Conservation (phyloP, 2,888 invertebrate genomes). For the Tricholauxania praeusta region DNA sequence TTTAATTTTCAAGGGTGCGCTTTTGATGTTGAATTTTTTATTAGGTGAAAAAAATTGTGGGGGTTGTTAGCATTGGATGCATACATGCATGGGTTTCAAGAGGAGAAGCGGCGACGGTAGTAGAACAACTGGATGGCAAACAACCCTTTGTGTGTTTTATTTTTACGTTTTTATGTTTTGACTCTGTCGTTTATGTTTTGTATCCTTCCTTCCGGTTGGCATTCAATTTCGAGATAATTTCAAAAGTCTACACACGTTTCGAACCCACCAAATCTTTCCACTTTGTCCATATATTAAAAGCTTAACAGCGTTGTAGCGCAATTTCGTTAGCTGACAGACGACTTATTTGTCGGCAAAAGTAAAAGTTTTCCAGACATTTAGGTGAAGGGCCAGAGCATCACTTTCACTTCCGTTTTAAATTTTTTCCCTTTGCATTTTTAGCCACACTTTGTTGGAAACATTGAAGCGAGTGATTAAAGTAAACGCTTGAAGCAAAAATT, state of each 20-base stretch:
- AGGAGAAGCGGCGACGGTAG: neutral
- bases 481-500: too few species aligned
- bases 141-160: conserved; percentile 23
- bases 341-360: neutral
- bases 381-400: conserved; percentile 7
- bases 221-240: conserved; percentile 45
- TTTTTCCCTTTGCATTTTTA: neutral
- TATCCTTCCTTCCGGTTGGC: conserved; percentile 12
- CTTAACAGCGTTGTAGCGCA: neutral
- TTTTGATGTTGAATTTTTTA: conserved; percentile 31
- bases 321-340: conserved; percentile 11
- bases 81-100: neutral
- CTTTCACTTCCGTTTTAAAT: conserved; percentile 27
- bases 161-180: neutral
- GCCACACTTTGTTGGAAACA: conserved; percentile 6
- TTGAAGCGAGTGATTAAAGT: neutral
- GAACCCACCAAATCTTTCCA: neutral
- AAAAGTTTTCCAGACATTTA: conserved; percentile 21
- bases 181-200: neutral
- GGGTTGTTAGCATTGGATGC: neutral
- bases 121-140: neutral
- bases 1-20: conserved; percentile 33
- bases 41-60: conserved; percentile 8
- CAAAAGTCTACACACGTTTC: conserved; percentile 56
- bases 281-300: neutral